A percentile compares a stretch with the other conserved stretches of the same genome.
Evolutionary conservation across 2,797 vertebrate genomes (phyloP).

Genomic region (Alca torda): DNA sequence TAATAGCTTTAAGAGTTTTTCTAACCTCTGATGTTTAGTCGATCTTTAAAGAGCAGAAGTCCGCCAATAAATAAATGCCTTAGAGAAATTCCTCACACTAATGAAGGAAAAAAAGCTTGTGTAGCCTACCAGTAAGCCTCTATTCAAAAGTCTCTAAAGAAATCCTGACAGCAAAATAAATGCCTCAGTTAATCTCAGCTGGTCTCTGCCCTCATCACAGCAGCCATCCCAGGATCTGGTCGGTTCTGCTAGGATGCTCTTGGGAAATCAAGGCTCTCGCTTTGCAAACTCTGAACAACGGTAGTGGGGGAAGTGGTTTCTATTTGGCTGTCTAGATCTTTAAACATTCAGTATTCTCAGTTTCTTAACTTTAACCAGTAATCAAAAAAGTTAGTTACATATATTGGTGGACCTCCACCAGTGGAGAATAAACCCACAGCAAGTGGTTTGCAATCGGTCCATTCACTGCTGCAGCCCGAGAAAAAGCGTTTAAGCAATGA

Average conservation of each 20-base stretch:
- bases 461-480: not conserved
- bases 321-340: not conserved
- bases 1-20: not conserved
- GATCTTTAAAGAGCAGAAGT: not conserved
- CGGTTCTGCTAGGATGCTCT: not conserved
- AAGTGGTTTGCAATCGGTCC: not conserved
- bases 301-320: not conserved
- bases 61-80: not conserved
- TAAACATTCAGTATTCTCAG: not conserved
- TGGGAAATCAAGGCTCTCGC: not conserved
- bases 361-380: not conserved
- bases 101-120: not conserved
- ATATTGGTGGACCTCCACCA: not conserved
- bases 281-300: not conserved
- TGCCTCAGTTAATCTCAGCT: not conserved
- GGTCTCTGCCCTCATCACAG: not conserved
- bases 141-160: not conserved
- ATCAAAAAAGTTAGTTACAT: not conserved
- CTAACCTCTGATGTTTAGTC: not conserved
- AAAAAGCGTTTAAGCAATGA: not conserved
- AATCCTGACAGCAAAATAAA: not conserved
- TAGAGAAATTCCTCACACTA: not conserved
- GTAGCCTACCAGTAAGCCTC: not conserved
- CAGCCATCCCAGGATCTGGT: not conserved
- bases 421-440: not conserved